Percentiles rank a stretch among this genome's conserved stretches.
These are phyloP conservation scores for Huso huso DNA, from an alignment of 2,797 vertebrate genomes.

Conservation along the genomic window DNA sequence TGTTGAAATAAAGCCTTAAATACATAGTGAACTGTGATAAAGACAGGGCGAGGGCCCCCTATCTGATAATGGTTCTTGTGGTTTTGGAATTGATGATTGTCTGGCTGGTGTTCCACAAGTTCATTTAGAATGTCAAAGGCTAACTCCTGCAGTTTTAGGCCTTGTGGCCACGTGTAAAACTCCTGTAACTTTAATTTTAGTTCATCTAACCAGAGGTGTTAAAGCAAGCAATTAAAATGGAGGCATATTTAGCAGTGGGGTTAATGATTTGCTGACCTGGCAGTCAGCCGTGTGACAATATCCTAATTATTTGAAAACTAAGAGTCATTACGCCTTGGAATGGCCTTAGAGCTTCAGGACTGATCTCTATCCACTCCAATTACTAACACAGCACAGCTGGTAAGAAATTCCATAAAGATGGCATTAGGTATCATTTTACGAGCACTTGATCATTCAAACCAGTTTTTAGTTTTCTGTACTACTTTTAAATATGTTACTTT, in stretches of 20 bases:
- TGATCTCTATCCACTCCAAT: conserved; percentile 65
- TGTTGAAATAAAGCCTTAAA: too few species aligned
- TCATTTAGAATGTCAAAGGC: too few species aligned
- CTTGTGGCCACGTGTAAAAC: neutral
- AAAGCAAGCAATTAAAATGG: conserved; percentile 70
- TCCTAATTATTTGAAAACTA: conserved; percentile 72
- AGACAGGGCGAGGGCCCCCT: too few species aligned
- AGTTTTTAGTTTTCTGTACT: too few species aligned
- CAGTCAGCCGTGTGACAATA: conserved; percentile 67
- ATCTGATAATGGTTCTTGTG: too few species aligned
- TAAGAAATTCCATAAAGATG: conserved; percentile 30
- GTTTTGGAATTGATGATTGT: too few species aligned
- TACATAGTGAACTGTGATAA: too few species aligned
- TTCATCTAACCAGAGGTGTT: conserved; percentile 50
- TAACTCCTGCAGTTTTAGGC: neutral
- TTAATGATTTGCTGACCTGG: conserved; percentile 72
- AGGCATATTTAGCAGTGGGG: conserved; percentile 69
- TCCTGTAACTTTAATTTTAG: neutral
- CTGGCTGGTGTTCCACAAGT: too few species aligned
- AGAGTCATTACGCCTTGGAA: conserved; percentile 67
- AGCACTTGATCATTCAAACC: too few species aligned
- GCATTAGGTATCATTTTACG: too few species aligned
- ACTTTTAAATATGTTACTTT: too few species aligned
- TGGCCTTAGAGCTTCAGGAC: conserved; percentile 60
- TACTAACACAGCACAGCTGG: conserved; percentile 45